Percentiles rank a stretch among this genome's conserved stretches.
Conservation (phyloP, 2,797 vertebrate genomes). For the Phrynocephalus guinanensis region DNA sequence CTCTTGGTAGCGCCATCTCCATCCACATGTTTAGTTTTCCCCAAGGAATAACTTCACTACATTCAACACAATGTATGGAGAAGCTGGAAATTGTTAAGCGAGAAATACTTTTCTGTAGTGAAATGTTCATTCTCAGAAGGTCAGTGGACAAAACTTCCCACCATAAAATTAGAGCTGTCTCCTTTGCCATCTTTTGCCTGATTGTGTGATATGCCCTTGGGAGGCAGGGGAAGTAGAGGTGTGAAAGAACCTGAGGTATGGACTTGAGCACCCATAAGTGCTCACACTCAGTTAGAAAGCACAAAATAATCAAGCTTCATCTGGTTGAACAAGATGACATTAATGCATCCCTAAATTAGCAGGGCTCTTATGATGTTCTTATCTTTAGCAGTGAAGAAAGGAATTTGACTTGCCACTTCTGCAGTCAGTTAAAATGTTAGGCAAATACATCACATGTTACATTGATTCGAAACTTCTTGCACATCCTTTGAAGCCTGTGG, state of each 20-base stretch:
- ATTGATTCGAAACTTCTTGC: conserved; percentile 9
- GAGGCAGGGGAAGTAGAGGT: background rate
- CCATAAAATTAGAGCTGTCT: background rate
- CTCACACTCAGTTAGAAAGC: background rate
- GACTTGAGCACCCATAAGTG: background rate
- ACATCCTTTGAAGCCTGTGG: conserved; percentile 21
- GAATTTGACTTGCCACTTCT: background rate
- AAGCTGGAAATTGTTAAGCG: background rate
- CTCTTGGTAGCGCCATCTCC: background rate
- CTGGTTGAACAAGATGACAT: background rate
- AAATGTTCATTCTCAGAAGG: background rate
- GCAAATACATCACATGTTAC: background rate
- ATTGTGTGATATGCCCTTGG: background rate
- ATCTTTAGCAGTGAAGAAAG: background rate
- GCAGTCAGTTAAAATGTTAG: background rate
- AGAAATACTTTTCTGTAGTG: background rate
- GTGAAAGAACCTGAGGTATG: background rate
- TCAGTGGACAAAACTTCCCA: background rate
- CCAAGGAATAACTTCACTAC: background rate
- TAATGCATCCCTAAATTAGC: background rate
- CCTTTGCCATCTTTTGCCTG: background rate
- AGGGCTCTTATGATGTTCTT: background rate
- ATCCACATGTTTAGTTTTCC: background rate
- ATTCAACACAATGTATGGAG: background rate
- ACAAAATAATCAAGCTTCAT: background rate